Base-by-base conservation (phyloP, 1,140 invertebrate genomes). In the Phenacoccus solenopsis region DNA sequence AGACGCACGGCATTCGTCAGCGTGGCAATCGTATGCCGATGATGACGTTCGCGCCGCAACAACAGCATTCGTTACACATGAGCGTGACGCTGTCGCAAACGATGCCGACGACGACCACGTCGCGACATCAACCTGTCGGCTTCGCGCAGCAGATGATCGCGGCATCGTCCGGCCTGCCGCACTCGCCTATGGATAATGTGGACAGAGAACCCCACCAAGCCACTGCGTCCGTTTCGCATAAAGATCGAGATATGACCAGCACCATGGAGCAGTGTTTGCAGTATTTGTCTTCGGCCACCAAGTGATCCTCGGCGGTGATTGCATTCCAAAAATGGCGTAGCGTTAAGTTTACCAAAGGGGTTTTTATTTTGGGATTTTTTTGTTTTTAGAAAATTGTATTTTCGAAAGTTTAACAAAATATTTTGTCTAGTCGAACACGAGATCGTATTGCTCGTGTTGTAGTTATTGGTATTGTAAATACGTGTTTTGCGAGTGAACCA, bases 1-100 rank as follows among this genome's bases (percentile, higher is more conserved):
- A 86, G 64, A 86, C 86, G 80, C 86, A 87, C 76, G 84, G 85
- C 30, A 85, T 87, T 69, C 79, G 84, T 72, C 86, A 86, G 76
- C 78, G 86, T 27, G 56, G 69, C 56, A 73, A 71, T 56, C 61
- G 72, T 20, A 73, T 73, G 72, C 71, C 69, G 22, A 77, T 78
- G 75, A 76, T 76, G 35, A 67, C 75, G 16, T 75, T 75, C 3
- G 61, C 74, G 24, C 35, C 24, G 57, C 64, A 56, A 25, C 71
- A 59, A 13, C 68, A 28, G 7, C 21, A 72, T 75, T 13, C 70
- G 16, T 73, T 72, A 9, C 69, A 28, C 71, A 10, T 72, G 73
- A 71, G 80, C 77, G 76, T 30, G 79, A 80, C 80, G 80, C 80
- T 80, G 80, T 79, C 80, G 75, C 78, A 79, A 70, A 22, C 64